These are phyloP conservation scores for Phaonia tiefii DNA, from an alignment of 2,888 invertebrate species.

Conservation along the genomic window DNA sequence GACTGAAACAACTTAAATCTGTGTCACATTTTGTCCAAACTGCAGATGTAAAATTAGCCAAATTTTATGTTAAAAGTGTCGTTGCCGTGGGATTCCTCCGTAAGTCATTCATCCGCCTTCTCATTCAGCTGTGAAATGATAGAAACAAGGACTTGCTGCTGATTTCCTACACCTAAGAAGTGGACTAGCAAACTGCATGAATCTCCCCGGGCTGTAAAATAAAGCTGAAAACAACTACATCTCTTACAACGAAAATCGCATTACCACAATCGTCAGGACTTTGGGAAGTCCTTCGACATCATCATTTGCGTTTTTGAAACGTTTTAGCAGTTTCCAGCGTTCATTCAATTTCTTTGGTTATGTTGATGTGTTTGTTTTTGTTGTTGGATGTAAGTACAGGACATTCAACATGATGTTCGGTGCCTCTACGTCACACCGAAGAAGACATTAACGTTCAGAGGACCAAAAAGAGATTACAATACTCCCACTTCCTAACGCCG, in stretches of 20 bases:
- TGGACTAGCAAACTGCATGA: too few species aligned
- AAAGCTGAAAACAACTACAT: conserved; percentile 8
- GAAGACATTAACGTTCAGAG: conserved; percentile 17
- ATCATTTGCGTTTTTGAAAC: conserved; percentile 31
- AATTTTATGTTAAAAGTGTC: conserved; percentile 59
- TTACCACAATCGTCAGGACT: conserved; percentile 9
- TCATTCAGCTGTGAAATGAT: too few species aligned
- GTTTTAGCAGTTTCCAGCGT: neutral
- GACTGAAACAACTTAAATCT: conserved; percentile 17
- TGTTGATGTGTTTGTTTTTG: conserved; percentile 20
- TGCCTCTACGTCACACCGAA: neutral
- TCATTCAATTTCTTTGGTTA: conserved; percentile 1
- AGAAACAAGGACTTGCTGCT: too few species aligned
- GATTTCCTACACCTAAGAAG: too few species aligned
- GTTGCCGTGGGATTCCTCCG: neutral
- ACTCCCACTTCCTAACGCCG: neutral
- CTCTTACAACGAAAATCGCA: conserved; percentile 1
- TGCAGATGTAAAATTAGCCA: conserved; percentile 57
- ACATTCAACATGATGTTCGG: conserved; percentile 34
- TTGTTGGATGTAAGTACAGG: conserved; percentile 5
- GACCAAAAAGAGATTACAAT: neutral
- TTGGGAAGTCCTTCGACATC: neutral
- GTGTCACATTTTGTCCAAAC: conserved; percentile 17
- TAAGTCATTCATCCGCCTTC: too few species aligned
- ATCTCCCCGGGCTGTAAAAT: too few species aligned